Base-by-base conservation (phyloP, 2,113 vertebrate genomes). In the Syrrhaptes paradoxus region DNA sequence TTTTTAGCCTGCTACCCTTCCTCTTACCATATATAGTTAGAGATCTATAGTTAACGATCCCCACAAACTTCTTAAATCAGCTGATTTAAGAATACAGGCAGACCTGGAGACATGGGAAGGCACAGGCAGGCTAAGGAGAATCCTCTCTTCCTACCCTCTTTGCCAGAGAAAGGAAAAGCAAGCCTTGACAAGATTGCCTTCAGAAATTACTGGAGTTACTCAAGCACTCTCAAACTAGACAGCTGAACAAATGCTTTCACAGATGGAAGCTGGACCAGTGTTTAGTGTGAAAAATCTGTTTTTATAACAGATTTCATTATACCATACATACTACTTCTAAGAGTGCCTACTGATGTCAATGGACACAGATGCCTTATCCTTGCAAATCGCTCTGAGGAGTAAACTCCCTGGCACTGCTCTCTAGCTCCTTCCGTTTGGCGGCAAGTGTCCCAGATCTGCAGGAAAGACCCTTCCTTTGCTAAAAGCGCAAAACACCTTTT, bases 31-130 rank as follows among this genome's bases (percentile, higher is more conserved):
- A 70, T 7, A 5, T 3, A 89, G 36, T 41, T 55, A 11, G 22
- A 48, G 49, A 48, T 43, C 43, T 0, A 36, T 0, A 41, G 74
- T 29, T 78, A 19, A 13, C 26, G 7, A 77, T 51, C 68, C 75
- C 28, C 31, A 63, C 20, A 48, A 10, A 17, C 24, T 54, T 62
- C 67, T 66, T 63, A 55, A 32, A 43, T 34, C 11, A 78, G 36
- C 14, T 34, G 38, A 62, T 32, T 41, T 46, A 63, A 45, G 45
- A 86, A 68, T 41, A 72, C 38, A 67, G 34, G 52, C 71, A 92
- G 66, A 68, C 32, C 45, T 66, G 31, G 49, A 72, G 38, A 48
- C 19, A 87, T 2, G 14, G 62, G 16, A 74, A 74, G 29, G 51
- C 32, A 61, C 51, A 90, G 21, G 66, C 11, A 29, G n/a, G 19